Conservation (phyloP, 35 echinoderm and acorn worm species). For the Heliocidaris tuberculata region DNA sequence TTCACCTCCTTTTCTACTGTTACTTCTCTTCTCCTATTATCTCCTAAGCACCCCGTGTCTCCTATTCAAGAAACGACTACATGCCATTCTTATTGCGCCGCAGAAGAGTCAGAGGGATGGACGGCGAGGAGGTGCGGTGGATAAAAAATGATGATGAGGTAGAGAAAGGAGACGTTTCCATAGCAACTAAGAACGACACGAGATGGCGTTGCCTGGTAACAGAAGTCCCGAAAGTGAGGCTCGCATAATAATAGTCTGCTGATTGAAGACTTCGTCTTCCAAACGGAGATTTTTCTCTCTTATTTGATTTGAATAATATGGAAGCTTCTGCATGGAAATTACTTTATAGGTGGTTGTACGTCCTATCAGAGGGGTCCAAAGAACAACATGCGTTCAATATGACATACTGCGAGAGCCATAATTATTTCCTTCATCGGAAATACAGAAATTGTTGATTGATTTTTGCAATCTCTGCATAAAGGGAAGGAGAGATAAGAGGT, state of each 20-base stretch:
- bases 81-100: neutral
- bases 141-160: conserved; percentile 30
- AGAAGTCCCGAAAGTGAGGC: conserved; percentile 36
- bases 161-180: conserved; percentile 31
- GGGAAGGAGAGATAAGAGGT: neutral
- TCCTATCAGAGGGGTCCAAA: neutral
- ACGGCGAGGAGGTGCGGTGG: neutral
- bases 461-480: neutral
- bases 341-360: neutral
- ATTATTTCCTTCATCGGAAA: neutral
- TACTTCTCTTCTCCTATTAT: neutral
- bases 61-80: neutral
- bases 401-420: neutral
- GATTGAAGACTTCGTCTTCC: neutral
- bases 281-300: neutral
- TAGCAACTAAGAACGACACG: conserved; percentile 19
- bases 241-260: conserved; percentile 24
- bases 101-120: neutral
- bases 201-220: conserved; percentile 30
- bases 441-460: neutral
- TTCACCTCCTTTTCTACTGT: no score
- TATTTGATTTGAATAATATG: conserved; percentile 14
- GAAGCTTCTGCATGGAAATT: neutral
- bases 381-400: neutral
- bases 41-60: neutral